Percentiles rank a stretch among this genome's conserved stretches.
These are phyloP conservation scores for Acanthosepion lycidas DNA, from an alignment of 2,888 invertebrate species.

Conservation along the genomic window DNA sequence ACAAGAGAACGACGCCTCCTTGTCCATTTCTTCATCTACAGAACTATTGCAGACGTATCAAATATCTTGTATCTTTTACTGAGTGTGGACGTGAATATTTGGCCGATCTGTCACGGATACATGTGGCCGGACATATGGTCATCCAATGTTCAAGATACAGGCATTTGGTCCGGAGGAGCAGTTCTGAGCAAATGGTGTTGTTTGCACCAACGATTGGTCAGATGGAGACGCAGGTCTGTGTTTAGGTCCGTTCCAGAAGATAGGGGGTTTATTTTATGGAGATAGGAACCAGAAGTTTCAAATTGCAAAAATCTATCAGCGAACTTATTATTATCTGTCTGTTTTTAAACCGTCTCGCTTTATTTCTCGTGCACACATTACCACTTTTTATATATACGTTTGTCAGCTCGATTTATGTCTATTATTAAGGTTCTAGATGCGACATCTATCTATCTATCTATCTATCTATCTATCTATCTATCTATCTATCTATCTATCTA, in stretches of 20 bases:
- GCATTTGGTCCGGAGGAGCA: not conserved
- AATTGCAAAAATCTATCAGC: conserved; percentile 33
- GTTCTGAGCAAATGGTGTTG: not conserved
- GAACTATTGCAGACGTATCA: not conserved
- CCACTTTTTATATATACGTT: too few species aligned
- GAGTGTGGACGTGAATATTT: not conserved
- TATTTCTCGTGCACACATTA: too few species aligned
- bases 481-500: too few species aligned
- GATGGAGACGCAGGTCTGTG: not conserved
- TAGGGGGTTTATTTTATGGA: not conserved
- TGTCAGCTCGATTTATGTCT: too few species aligned
- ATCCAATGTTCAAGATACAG: not conserved
- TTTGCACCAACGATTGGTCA: not conserved
- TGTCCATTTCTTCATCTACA: not conserved
- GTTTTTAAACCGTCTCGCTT: too few species aligned
- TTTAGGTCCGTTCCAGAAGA: not conserved
- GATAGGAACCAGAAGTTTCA: not conserved
- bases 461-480: too few species aligned
- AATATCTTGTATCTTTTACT: conserved; percentile 9
- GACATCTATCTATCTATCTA: too few species aligned
- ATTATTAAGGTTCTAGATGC: too few species aligned
- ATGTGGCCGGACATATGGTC: not conserved
- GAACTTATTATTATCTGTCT: not conserved
- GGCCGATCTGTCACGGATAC: not conserved
- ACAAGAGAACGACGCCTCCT: not conserved